Percentiles rank a stretch among this genome's conserved stretches.
Conservation (phyloP, 2,797 vertebrate species). For the Mormyrops boulengeri region DNA sequence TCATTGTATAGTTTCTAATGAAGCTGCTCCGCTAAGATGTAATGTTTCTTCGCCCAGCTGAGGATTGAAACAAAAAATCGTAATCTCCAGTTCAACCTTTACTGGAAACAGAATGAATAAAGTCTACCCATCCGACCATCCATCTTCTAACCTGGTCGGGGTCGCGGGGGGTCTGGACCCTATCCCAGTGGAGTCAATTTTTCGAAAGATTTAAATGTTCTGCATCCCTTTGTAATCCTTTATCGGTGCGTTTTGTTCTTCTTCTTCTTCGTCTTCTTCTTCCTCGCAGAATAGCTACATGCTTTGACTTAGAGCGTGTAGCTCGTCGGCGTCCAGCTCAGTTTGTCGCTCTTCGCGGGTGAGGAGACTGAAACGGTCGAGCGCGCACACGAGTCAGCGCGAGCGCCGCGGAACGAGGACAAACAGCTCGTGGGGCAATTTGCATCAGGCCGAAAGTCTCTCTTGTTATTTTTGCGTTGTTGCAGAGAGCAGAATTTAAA, state of each 20-base stretch:
- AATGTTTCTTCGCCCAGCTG: conserved; percentile 19
- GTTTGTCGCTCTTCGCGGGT: neutral
- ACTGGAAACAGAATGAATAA: neutral
- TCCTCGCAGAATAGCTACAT: conserved; percentile 22
- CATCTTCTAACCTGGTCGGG: neutral
- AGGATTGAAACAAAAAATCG: conserved; percentile 17
- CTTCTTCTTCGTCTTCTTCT: conserved; percentile 28
- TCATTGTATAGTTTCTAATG: neutral
- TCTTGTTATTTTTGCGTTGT: neutral
- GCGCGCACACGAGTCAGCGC: conserved; percentile 25
- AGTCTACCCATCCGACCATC: neutral
- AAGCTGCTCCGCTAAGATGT: neutral
- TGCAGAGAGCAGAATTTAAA: neutral
- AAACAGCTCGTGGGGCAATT: neutral
- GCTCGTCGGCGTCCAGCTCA: conserved; percentile 27
- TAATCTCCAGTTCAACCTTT: neutral
- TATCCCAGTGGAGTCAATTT: neutral
- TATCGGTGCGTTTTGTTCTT: conserved; percentile 35
- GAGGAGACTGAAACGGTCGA: conserved; percentile 23
- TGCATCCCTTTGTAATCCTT: conserved; percentile 20
- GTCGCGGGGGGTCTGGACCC: neutral
- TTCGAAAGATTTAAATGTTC: neutral
- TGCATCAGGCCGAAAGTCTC: neutral
- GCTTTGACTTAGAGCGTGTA: conserved; percentile 38
- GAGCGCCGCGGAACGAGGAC: neutral